Evolutionary conservation across 2,113 vertebrate species (phyloP).

Genomic region (Chlamydotis undulata): DNA sequence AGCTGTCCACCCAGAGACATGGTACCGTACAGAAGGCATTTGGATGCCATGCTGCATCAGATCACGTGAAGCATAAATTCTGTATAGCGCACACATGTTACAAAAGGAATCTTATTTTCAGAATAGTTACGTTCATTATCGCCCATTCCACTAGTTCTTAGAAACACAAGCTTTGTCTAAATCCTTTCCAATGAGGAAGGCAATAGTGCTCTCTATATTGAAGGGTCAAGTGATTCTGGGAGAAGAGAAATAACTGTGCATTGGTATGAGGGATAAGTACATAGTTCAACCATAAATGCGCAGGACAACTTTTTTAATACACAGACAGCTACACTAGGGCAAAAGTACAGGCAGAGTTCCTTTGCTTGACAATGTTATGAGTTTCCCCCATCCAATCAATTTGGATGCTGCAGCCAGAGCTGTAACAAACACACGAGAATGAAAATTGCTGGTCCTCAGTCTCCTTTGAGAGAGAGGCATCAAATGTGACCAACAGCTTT

Average conservation of each 20-base stretch:
- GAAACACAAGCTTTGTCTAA: neutral
- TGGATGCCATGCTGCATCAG: neutral
- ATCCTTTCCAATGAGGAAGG: neutral
- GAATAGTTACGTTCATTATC: neutral
- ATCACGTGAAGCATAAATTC: rapidly evolving
- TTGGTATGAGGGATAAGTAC: neutral
- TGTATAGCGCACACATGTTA: neutral
- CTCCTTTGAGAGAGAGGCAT: neutral
- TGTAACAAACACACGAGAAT: neutral
- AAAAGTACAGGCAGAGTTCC: neutral
- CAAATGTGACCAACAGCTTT: neutral
- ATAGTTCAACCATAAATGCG: neutral
- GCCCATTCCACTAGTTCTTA: neutral
- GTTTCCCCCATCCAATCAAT: neutral
- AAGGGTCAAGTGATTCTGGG: neutral
- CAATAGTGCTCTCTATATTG: neutral
- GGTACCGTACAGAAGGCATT: neutral
- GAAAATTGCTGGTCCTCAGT: neutral
- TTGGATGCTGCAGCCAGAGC: neutral
- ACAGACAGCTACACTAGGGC: neutral
- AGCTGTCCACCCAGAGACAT: neutral
- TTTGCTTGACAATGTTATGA: neutral
- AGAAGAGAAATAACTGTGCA: neutral
- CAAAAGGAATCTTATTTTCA: neutral
- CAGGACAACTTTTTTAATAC: neutral